phyloP scores from a whole-genome alignment of 2,797 vertebrate species.

The Xenopus petersii region DNA sequence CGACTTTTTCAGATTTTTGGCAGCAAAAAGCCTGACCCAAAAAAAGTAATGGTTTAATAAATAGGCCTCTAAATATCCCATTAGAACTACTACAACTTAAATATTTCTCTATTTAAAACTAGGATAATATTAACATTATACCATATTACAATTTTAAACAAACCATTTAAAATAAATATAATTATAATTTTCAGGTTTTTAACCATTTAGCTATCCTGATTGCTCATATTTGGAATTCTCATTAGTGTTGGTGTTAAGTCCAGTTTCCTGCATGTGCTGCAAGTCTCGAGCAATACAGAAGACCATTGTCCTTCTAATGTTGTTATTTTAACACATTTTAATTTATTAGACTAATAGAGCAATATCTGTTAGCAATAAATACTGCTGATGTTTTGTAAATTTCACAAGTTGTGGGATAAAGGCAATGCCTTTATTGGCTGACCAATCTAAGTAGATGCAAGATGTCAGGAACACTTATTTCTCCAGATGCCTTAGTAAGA shows the following conservation, averaged over 20 bases:
- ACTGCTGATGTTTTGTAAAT: slow-evolving; percentile 22
- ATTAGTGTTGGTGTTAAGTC: slow-evolving; percentile 1
- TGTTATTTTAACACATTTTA: slow-evolving; percentile 2
- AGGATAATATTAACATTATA: too few relatives aligned
- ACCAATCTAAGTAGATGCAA: slow-evolving; percentile 35
- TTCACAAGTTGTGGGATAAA: slow-evolving; percentile 16
- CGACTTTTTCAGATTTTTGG: too few relatives aligned
- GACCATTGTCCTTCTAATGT: slow-evolving; percentile 10
- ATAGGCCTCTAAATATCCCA: too few relatives aligned
- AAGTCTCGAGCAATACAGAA: slow-evolving; percentile 6
- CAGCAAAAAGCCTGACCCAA: too few relatives aligned
- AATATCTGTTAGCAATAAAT: slow-evolving; percentile 20
- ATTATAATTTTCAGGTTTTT: too few relatives aligned
- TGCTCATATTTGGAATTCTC: slow-evolving; percentile 16
- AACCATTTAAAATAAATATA: too few relatives aligned
- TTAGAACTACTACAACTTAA: too few relatives aligned
- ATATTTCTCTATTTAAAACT: too few relatives aligned
- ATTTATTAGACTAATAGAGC: slow-evolving; percentile 25
- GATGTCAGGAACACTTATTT: slow-evolving; percentile 45
- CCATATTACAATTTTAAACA: too few relatives aligned
- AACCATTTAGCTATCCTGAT: not conserved
- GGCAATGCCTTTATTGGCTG: slow-evolving; percentile 30
- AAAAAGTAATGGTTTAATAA: too few relatives aligned
- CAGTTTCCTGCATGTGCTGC: slow-evolving; percentile 3
- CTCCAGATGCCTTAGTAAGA: slow-evolving; percentile 35